Percentiles rank a stretch among this genome's conserved stretches.
Evolutionary conservation across 2,888 invertebrate genomes (phyloP).

Genomic region (Anodontia alba): DNA sequence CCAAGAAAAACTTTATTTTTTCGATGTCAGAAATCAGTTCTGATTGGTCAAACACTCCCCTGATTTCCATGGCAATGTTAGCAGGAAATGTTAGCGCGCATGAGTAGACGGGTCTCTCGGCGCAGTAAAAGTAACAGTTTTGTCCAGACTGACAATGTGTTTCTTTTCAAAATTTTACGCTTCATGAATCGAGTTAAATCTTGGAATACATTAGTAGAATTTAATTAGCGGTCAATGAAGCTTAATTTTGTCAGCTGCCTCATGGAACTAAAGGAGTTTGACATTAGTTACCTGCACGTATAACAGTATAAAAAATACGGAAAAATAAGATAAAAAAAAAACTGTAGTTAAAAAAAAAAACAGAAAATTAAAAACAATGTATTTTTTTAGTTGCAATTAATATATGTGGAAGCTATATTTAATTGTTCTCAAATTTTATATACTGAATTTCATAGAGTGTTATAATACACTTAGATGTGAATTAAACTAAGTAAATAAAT

Average conservation of each 20-base stretch:
- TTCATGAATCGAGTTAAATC: not conserved
- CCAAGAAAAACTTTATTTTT: slow-evolving; percentile 1
- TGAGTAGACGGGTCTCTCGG: not conserved
- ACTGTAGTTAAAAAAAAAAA: too few relatives aligned
- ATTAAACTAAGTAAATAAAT: too few relatives aligned
- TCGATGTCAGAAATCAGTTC: not conserved
- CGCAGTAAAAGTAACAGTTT: slow-evolving; percentile 3
- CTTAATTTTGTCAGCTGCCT: not conserved
- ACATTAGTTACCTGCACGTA: too few relatives aligned
- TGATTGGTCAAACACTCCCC: slow-evolving; percentile 1
- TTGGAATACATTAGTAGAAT: slow-evolving; percentile 8
- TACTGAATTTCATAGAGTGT: too few relatives aligned
- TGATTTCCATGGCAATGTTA: slow-evolving; percentile 2
- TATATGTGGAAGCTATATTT: too few relatives aligned
- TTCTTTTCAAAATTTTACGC: not conserved
- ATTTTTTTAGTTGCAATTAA: too few relatives aligned
- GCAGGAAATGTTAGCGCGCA: not conserved
- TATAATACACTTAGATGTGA: too few relatives aligned
- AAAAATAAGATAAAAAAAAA: too few relatives aligned
- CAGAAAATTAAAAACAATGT: too few relatives aligned
- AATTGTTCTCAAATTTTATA: too few relatives aligned
- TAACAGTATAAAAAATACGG: too few relatives aligned
- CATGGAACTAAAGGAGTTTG: too few relatives aligned
- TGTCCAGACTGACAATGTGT: not conserved
- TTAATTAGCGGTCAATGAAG: not conserved